Base-by-base conservation (phyloP, 2,888 invertebrate species). In the Pedicia rivosa region DNA sequence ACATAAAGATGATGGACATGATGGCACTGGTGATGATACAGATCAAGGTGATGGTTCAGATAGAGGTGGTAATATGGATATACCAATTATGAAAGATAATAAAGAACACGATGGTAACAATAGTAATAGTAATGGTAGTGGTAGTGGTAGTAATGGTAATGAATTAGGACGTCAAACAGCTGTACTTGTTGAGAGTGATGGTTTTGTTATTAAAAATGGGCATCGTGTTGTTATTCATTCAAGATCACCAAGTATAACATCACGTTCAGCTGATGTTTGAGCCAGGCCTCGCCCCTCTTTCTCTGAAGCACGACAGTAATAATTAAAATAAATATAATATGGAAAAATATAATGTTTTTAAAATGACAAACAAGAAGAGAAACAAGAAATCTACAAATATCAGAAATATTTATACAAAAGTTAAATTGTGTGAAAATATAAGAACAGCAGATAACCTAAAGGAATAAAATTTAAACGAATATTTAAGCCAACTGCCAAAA, bases 141-240 rank as follows among this genome's bases (percentile, higher is more conserved):
- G 48, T 43, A 48, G 49, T 42, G 53, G 49, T 42, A 51, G 52
- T 48, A 49, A 47, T 36, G 56, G 53, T 46, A 56, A 54, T 43
- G 45, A 47, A 41, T 45, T 53, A 50, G 52, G 57, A 40, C 70
- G 74, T 46, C 79, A 86, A 59, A 86, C 87, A 50, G 82, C 83
- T 53, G 86, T 87, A 56, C 68, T 87, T 57, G 78, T 87, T 56
- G 79, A 80, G 63, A 77, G 78, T 62, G 84, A 83, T 61, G 78
- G 80, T 44, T 80, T 74, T 61, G 73, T 79, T 53, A 81, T 79
- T 53, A 81, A 80, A 68, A 87, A 86, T 62, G 82, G 80, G 54
- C 86, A 84, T 67, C 81, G 83, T 63, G 87, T 88, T 64, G 84
- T 88, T 64, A 78, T 87, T 62, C 82, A 82, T 66, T 81, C 78